Base-by-base conservation (phyloP, 2,888 invertebrate genomes). In the Harmothoe impar region DNA sequence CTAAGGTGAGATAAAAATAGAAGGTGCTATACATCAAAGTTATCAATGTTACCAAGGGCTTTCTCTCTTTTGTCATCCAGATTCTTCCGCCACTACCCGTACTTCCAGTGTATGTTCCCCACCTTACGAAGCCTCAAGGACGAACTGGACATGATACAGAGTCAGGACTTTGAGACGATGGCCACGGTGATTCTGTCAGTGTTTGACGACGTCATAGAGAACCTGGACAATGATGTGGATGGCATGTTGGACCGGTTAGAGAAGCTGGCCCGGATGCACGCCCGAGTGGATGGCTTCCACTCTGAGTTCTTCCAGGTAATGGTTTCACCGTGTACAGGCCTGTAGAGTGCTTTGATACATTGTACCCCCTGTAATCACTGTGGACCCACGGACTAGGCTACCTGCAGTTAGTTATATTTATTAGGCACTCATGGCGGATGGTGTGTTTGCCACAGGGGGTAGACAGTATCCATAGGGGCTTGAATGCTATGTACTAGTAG, bases 121-220 rank as follows among this genome's bases (percentile, higher is more conserved):
- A 25, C 35, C 0, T 78, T 91, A 10, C 52, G 43, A 0, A 78
- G 54, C 31, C 51, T 91, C n/a, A 54, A 52, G 77, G 85, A 72
- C 20, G 91, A 91, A 52, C 81, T 68, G 20, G 90, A 86, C 35
- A 90, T 91, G 91, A 77, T 86, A 3, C 35, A 81, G 29, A 88
- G 81, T 33, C 31, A 52, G 7, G 52, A 25, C 17, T 90, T 91
- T 51, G 89, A 90, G 31, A 78, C 89, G 10, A 90, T 90, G 43
- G 91, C 91, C 20, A 77, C 90, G 33, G 29, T 84, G 23, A 68
- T 90, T 10, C 77, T 90, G 25, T 52, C 84, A 17, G 89, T 91
- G 25, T 91, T 89, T 81, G 91, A 91, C 78, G 88, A 90, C 89
- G 91, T 89, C 56, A 91, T 91, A 12, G 91, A 90, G 72, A 78